Conservation (phyloP, 2,888 invertebrate species). For the Papilio elwesi region DNA sequence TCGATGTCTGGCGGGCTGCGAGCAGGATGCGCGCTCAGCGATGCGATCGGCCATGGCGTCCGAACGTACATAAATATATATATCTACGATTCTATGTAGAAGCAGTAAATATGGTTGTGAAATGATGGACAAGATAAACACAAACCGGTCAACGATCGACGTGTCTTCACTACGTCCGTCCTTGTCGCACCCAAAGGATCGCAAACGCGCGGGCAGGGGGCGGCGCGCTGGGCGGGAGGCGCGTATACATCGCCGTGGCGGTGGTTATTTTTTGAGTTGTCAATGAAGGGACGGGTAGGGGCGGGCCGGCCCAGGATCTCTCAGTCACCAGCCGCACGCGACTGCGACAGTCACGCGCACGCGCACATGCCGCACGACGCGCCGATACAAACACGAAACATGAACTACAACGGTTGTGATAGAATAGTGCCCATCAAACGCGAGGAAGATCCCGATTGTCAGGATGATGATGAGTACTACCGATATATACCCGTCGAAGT, state of each 20-base stretch:
- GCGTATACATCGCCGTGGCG: constrained; percentile 64
- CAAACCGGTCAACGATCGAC: constrained; percentile 66
- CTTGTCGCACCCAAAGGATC: constrained; percentile 57
- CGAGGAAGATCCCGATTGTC: constrained; percentile 68
- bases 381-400: constrained; percentile 53
- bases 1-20: constrained; percentile 59
- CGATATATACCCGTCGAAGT: constrained; percentile 70
- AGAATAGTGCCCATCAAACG: constrained; percentile 73
- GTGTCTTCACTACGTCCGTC: constrained; percentile 58
- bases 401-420: constrained; percentile 75
- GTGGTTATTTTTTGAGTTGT: constrained; percentile 81
- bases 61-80: constrained; percentile 58
- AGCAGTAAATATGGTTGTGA: constrained; percentile 67
- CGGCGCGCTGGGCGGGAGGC: constrained; percentile 52
- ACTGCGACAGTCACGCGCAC: constrained; percentile 62
- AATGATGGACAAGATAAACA: constrained; percentile 81
- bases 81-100: constrained; percentile 55
- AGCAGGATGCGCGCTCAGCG: constrained; percentile 68
- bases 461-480: constrained; percentile 75
- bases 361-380: constrained; percentile 51
- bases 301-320: constrained; percentile 67
- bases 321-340: constrained; percentile 64
- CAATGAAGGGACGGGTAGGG: constrained; percentile 81
- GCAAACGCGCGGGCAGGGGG: constrained; percentile 60
- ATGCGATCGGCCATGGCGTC: constrained; percentile 73